Evolutionary conservation across 2,888 invertebrate genomes (phyloP).

Genomic region (Muschampia staudingeri): DNA sequence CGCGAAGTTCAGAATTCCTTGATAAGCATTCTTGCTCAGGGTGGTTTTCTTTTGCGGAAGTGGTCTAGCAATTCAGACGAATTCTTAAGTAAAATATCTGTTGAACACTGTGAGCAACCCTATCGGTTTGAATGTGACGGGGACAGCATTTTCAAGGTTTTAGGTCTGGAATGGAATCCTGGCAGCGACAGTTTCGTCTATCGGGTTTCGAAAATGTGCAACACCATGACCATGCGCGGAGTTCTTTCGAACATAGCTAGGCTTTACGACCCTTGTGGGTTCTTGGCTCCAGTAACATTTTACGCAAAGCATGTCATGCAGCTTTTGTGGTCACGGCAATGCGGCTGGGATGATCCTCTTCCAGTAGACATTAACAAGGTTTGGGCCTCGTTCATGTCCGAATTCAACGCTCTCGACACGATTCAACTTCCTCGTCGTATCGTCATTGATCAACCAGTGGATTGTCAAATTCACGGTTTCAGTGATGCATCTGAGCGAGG

Average conservation of each 20-base stretch:
- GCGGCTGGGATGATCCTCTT: slow-evolving; percentile 30
- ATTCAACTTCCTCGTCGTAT: slow-evolving; percentile 30
- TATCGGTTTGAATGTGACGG: slow-evolving; percentile 22
- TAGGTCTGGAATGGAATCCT: slow-evolving; percentile 30
- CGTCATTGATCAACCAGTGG: neutral
- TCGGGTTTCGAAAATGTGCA: slow-evolving; percentile 20
- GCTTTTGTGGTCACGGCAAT: slow-evolving; percentile 11
- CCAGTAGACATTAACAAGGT: slow-evolving; percentile 9
- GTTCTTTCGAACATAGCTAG: slow-evolving; percentile 50
- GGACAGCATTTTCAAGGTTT: slow-evolving; percentile 17
- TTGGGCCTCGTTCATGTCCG: slow-evolving; percentile 6
- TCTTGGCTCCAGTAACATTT: slow-evolving; percentile 53
- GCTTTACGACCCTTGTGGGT: slow-evolving; percentile 60
- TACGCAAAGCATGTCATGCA: slow-evolving; percentile 26
- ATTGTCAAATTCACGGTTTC: slow-evolving; percentile 50
- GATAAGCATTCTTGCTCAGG: neutral
- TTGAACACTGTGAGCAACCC: slow-evolving; percentile 18
- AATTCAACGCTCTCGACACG: neutral
- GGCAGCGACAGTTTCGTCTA: slow-evolving; percentile 15
- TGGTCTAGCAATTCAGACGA: slow-evolving; percentile 25
- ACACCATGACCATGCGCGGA: slow-evolving; percentile 9
- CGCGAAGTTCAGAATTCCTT: neutral
- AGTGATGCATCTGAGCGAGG: slow-evolving; percentile 52
- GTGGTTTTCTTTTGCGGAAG: slow-evolving; percentile 30
- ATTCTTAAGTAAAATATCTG: neutral